Evolutionary conservation across 2,888 invertebrate species (phyloP), one percentile per base, ranked within the genome.

Genomic region (Leistus spinibarbis): DNA sequence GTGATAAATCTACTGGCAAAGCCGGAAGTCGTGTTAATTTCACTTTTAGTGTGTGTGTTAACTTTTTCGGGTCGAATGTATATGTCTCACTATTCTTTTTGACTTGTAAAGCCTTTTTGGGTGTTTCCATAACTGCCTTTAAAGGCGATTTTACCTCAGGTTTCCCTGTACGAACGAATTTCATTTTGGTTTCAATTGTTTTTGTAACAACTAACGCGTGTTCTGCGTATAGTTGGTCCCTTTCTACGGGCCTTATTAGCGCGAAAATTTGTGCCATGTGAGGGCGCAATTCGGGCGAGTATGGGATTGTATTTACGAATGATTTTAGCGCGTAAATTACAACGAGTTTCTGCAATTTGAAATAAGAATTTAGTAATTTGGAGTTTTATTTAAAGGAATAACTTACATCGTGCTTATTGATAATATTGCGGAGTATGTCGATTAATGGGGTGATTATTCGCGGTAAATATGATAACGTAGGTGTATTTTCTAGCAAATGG

Each of bases 11-110:
- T 83, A 93, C 92, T 83, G 95, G 95, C 24, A 95, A 82, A 0
- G 95, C 95, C 2, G 95, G 95, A 79, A 95, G 89, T 69, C 89
- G 89, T 78, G 89, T 90, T 54, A 93, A 83, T 67, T 90, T 89
- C 80, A 95, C 95, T 81, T 91, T 92, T 83, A 95, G 95, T 79
- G 93, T 91, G 77, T 93, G 93, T 0, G 92, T 94, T 73, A 95
- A 83, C 80, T 91, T 92, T 78, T 88, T 89, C 0, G 91, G 91
- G 81, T 93, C 91, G 71, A 93, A 88, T 81, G 90, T 91, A 86
- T 92, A 90, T 76, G 91, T 89, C 0, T 90, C 89, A 3, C 77
- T 79, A 78, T 16, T 80, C 76, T 57, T 69, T n/a, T n/a, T n/a
- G n/a, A n/a, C n/a, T n/a, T n/a, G n/a, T n/a, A n/a, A n/a, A n/a